Percentiles rank a stretch among this genome's conserved stretches.
Conservation (phyloP, 2,888 invertebrate species). For the Acrocyrtus sp. region DNA sequence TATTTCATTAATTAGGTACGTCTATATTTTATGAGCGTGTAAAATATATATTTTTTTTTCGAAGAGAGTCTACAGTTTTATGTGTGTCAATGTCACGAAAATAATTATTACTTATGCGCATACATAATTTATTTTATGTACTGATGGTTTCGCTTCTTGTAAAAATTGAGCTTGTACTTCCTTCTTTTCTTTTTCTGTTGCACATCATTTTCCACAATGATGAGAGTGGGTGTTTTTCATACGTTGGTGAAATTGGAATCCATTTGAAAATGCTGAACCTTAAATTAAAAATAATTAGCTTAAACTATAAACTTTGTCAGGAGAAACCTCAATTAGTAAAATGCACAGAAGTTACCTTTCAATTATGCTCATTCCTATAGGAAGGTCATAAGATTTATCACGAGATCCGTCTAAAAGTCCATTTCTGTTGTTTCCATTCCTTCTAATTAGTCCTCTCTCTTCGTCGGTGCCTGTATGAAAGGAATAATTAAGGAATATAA, state of each 20-base stretch:
- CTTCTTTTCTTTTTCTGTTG: too few species aligned
- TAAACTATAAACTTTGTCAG: background rate
- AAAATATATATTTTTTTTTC: too few species aligned
- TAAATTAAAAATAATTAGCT: background rate
- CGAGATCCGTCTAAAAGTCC: constrained; percentile 4
- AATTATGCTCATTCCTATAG: constrained; percentile 64
- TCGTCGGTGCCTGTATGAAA: constrained; percentile 73
- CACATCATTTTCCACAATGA: too few species aligned
- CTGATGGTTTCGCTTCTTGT: too few species aligned
- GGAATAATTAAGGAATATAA: background rate
- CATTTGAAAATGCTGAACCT: constrained; percentile 29
- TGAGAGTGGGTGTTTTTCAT: constrained; percentile 18
- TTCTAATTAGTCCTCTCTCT: constrained; percentile 75
- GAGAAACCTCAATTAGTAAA: too few species aligned
- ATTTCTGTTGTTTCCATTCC: constrained; percentile 65
- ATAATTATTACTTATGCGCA: too few species aligned
- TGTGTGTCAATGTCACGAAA: too few species aligned
- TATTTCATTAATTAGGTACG: too few species aligned
- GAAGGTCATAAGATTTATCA: constrained; percentile 68
- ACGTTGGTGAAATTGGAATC: constrained; percentile 57
- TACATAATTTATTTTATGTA: too few species aligned
- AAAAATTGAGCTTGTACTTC: too few species aligned
- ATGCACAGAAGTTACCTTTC: constrained; percentile 14
- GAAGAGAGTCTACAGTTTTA: too few species aligned
- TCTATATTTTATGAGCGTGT: too few species aligned